Conservation (phyloP, 2,888 invertebrate species). For the Thecocarcelia acutangulata region DNA sequence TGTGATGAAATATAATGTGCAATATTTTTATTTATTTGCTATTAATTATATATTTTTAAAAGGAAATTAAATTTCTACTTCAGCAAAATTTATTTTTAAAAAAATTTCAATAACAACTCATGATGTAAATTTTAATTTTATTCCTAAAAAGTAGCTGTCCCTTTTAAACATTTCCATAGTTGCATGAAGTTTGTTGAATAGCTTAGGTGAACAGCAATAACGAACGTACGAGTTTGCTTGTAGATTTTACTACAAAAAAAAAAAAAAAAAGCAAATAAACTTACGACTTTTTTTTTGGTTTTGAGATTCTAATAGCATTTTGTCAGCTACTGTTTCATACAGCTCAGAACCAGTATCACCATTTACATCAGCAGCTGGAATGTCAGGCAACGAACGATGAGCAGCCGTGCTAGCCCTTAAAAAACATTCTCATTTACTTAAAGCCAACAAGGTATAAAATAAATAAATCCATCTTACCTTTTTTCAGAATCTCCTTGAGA, state of each 20-base stretch:
- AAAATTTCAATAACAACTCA: no score
- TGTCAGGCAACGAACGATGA: constrained; percentile 92
- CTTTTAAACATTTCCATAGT: no score
- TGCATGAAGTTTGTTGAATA: no score
- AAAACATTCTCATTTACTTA: neutral
- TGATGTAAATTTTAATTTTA: no score
- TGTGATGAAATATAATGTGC: neutral
- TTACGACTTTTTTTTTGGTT: constrained; percentile 80
- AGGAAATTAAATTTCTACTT: no score
- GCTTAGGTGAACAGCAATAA: no score
- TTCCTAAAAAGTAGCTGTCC: no score
- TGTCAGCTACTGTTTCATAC: constrained; percentile 90
- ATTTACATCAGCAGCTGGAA: constrained; percentile 87
- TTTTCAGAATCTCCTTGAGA: constrained; percentile 80
- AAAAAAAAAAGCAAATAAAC: constrained; percentile 42
- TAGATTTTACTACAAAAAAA: neutral
- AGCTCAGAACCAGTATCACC: constrained; percentile 90
- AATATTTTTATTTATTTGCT: no score
- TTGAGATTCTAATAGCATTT: constrained; percentile 79
- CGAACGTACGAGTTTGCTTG: no score
- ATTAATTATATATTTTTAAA: no score
- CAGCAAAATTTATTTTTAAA: no score
- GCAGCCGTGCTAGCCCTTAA: constrained; percentile 82
- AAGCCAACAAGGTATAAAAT: neutral
- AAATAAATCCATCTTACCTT: constrained; percentile 72